Conservation (phyloP, 2,888 invertebrate species). For the Leptura quadrifasciata region DNA sequence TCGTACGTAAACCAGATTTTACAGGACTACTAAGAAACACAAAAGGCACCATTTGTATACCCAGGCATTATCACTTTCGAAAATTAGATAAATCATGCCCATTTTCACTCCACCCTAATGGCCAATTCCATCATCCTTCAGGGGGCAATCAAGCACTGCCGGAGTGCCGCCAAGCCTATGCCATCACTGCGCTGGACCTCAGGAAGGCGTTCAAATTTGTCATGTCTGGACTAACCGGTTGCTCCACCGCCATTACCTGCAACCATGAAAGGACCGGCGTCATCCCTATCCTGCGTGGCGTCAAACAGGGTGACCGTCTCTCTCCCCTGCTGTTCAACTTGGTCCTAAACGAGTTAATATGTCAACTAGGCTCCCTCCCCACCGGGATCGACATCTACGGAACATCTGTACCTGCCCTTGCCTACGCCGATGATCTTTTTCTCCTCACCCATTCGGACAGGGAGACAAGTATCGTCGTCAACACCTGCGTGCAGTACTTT, state of each 20-base stretch:
- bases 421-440: slow-evolving; percentile 43
- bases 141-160: too few relatives aligned
- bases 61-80: too few relatives aligned
- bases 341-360: not conserved
- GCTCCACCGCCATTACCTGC: not conserved
- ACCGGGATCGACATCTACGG: not conserved
- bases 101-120: too few relatives aligned
- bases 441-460: slow-evolving; percentile 49
- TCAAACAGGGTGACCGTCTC: slow-evolving; percentile 5
- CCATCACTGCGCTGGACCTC: too few relatives aligned
- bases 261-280: not conserved
- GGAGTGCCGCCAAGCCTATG: too few relatives aligned
- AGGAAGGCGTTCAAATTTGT: not conserved
- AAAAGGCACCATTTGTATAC: too few relatives aligned
- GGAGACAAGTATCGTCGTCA: not conserved
- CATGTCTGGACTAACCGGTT: not conserved
- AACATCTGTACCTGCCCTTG: slow-evolving; percentile 51
- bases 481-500: not conserved
- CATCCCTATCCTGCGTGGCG: not conserved
- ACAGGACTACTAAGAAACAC: too few relatives aligned
- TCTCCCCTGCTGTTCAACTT: slow-evolving; percentile 12
- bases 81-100: too few relatives aligned
- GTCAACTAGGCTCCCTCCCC: not conserved
- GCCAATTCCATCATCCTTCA: too few relatives aligned
- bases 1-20: too few relatives aligned